Conservation (phyloP, 2,888 invertebrate species). For the Lottia gigantea region DNA sequence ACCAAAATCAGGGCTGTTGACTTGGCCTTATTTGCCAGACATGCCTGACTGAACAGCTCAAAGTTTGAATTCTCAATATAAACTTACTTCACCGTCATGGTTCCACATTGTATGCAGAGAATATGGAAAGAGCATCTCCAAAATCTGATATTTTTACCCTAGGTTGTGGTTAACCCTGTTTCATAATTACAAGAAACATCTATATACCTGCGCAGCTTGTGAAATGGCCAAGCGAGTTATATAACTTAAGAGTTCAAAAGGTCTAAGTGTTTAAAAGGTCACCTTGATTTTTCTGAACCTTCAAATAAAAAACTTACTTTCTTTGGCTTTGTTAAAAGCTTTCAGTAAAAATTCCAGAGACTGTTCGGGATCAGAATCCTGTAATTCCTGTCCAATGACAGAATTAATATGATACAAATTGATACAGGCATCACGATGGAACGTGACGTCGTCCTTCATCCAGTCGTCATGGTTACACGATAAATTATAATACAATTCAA, state of each 20-base stretch:
- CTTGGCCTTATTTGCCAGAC: too few species aligned
- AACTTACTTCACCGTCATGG: too few species aligned
- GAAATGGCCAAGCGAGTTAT: too few species aligned
- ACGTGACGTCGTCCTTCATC: conserved; percentile 49
- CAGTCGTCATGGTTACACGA: conserved; percentile 53
- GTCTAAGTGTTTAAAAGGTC: not conserved
- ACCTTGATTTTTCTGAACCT: not conserved
- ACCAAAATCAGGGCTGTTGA: too few species aligned
- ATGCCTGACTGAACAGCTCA: too few species aligned
- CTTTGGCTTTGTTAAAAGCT: conserved; percentile 62
- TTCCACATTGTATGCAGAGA: too few species aligned
- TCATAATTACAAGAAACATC: too few species aligned
- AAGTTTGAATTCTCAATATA: too few species aligned
- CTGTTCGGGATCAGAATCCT: conserved; percentile 39
- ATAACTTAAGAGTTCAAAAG: not conserved
- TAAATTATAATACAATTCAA: conserved; percentile 61
- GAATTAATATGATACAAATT: conserved; percentile 62
- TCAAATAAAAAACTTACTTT: conserved; percentile 50
- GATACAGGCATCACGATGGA: conserved; percentile 59
- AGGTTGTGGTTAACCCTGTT: too few species aligned
- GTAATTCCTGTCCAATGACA: conserved; percentile 48
- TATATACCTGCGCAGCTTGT: too few species aligned
- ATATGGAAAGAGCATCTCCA: too few species aligned
- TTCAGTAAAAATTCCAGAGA: conserved; percentile 58
- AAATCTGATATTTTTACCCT: too few species aligned